Evolutionary conservation across 1,140 invertebrate genomes (phyloP).

Genomic region (Drosophila sturtevanti): DNA sequence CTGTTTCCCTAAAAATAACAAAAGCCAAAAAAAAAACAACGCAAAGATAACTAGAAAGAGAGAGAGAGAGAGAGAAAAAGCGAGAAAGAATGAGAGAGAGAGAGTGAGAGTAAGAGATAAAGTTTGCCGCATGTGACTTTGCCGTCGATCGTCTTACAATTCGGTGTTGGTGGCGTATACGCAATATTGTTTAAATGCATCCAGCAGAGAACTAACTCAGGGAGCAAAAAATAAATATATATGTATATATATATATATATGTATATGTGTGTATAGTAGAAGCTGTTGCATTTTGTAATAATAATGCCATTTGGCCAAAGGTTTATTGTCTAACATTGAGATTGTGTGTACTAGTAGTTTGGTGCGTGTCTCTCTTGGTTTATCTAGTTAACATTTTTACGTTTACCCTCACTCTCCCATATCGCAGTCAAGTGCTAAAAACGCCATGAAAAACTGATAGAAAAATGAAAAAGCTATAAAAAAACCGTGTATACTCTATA

Average conservation of each 20-base stretch:
- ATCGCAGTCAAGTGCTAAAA: constrained; percentile 48
- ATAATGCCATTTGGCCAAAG: constrained; percentile 58
- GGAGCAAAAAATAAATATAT: background rate
- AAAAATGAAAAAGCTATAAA: background rate
- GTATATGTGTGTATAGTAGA: background rate
- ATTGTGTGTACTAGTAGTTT: constrained; percentile 31
- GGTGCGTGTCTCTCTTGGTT: constrained; percentile 18
- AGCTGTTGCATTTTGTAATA: constrained; percentile 27
- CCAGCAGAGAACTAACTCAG: background rate
- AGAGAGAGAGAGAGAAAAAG: constrained; percentile 6
- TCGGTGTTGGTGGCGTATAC: constrained; percentile 61
- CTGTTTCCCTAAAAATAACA: constrained; percentile 48
- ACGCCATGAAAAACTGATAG: constrained; percentile 48
- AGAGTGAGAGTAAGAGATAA: constrained; percentile 23
- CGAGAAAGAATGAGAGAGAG: constrained; percentile 15
- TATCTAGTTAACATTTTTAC: background rate
- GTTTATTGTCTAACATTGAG: constrained; percentile 66
- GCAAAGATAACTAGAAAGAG: no score
- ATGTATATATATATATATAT: constrained; percentile 1
- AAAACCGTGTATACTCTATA: background rate
- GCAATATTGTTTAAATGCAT: constrained; percentile 42
- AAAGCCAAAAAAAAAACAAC: no score
- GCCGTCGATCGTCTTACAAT: constrained; percentile 8
- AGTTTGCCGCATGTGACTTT: constrained; percentile 58
- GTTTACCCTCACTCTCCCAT: background rate